phyloP scores from a whole-genome alignment of 2,797 vertebrate species.

The Carduelis carduelis region DNA sequence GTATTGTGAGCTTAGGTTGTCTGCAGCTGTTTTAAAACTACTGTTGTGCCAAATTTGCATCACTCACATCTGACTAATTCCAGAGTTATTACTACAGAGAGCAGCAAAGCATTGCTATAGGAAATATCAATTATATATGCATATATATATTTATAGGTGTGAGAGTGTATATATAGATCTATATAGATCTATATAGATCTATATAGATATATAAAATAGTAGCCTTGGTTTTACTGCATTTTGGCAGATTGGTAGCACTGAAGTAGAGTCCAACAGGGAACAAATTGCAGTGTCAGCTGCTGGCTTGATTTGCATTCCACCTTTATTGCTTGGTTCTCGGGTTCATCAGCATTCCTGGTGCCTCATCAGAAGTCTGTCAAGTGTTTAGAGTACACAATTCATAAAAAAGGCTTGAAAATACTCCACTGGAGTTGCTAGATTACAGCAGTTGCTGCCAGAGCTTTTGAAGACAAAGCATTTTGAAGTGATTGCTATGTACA shows the following conservation, averaged over 20 bases:
- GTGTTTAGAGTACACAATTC: background rate
- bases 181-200: accelerated
- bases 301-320: background rate
- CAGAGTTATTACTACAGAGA: conserved; percentile 24
- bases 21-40: background rate
- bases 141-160: accelerated
- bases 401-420: background rate
- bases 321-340: background rate
- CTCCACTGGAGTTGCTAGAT: background rate
- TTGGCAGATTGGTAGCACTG: background rate
- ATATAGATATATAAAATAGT: background rate
- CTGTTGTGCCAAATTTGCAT: background rate
- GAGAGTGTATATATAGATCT: accelerated
- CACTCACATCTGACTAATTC: background rate
- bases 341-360: background rate
- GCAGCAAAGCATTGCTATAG: background rate
- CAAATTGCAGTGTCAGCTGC: background rate
- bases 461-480: background rate
- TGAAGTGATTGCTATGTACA: background rate
- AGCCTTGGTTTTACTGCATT: background rate
- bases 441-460: background rate
- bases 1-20: background rate
- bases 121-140: background rate
- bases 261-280: background rate
- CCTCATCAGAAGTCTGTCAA: background rate